Conservation (phyloP, 2,888 invertebrate species). For the Mycalesis mineus region DNA sequence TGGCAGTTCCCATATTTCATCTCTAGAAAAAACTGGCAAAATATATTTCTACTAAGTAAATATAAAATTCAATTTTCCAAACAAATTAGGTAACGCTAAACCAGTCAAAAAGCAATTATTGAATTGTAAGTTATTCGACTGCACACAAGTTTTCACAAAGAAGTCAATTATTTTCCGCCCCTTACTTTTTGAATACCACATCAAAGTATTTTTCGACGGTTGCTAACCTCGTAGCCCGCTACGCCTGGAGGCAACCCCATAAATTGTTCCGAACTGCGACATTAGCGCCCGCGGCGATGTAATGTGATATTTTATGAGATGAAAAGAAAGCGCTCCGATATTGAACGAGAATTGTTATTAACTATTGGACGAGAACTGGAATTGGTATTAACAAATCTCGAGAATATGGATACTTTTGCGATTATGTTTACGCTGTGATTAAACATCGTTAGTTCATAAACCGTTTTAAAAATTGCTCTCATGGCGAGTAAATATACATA, state of each 20-base stretch:
- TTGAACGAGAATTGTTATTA: neutral
- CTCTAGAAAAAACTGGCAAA: too few relatives aligned
- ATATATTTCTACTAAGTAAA: too few relatives aligned
- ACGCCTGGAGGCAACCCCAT: conserved; percentile 11
- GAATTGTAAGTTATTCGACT: neutral
- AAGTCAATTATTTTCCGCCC: neutral
- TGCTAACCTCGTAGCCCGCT: conserved; percentile 15
- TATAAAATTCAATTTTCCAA: too few relatives aligned
- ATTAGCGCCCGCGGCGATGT: conserved; percentile 21
- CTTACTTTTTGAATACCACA: conserved; percentile 4
- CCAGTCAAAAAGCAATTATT: neutral
- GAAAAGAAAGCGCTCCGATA: conserved; percentile 4
- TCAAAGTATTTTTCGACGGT: conserved; percentile 21
- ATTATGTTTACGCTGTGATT: too few relatives aligned
- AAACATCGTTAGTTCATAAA: too few relatives aligned
- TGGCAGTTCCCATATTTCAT: too few relatives aligned
- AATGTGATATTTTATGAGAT: conserved; percentile 21
- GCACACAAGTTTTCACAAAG: conserved; percentile 1
- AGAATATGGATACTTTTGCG: too few relatives aligned
- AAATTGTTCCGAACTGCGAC: conserved; percentile 21
- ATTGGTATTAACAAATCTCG: neutral
- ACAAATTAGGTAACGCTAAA: neutral
- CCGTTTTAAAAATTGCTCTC: too few relatives aligned
- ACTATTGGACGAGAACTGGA: too few relatives aligned
- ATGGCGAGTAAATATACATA: too few relatives aligned